Evolutionary conservation across 2,797 vertebrate genomes (phyloP).

Genomic region (Centropyge bicolor): DNA sequence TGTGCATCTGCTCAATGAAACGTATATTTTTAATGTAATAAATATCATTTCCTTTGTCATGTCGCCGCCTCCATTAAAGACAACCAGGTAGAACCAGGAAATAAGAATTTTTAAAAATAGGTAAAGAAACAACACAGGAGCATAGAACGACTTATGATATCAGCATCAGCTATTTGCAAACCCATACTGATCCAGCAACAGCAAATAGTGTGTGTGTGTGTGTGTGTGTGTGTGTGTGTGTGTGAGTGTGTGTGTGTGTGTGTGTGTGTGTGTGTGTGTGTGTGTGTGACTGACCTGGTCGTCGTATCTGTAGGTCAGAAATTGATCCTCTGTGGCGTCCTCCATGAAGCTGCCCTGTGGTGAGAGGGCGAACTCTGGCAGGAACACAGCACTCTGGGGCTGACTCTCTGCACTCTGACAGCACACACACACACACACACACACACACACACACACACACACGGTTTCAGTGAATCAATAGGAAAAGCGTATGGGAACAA

Average conservation of each 20-base stretch:
- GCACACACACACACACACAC: conserved; percentile 14
- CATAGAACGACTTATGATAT: background rate
- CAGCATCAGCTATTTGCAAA: background rate
- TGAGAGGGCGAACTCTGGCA: conserved; percentile 94
- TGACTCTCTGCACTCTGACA: conserved; percentile 84
- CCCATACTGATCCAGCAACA: background rate
- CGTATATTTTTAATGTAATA: background rate
- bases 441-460: conserved; percentile 52
- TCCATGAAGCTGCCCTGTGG: conserved; percentile 95
- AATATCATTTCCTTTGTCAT: background rate
- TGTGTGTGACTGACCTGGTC: conserved; percentile 89
- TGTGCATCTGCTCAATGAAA: background rate
- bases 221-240: too few relatives aligned
- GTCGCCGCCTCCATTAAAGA: too few relatives aligned
- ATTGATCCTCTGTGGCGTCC: conserved; percentile 91
- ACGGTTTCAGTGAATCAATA: conserved; percentile 22
- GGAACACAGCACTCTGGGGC: conserved; percentile 89
- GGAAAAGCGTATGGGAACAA: background rate
- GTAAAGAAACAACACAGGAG: background rate
- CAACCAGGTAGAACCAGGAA: background rate
- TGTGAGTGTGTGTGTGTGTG: too few relatives aligned
- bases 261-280: too few relatives aligned
- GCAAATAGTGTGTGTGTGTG: background rate
- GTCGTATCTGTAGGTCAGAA: conserved; percentile 91
- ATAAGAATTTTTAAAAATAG: background rate